phyloP scores from a whole-genome alignment of 2,113 vertebrate species.

The Sciurus niger region DNA sequence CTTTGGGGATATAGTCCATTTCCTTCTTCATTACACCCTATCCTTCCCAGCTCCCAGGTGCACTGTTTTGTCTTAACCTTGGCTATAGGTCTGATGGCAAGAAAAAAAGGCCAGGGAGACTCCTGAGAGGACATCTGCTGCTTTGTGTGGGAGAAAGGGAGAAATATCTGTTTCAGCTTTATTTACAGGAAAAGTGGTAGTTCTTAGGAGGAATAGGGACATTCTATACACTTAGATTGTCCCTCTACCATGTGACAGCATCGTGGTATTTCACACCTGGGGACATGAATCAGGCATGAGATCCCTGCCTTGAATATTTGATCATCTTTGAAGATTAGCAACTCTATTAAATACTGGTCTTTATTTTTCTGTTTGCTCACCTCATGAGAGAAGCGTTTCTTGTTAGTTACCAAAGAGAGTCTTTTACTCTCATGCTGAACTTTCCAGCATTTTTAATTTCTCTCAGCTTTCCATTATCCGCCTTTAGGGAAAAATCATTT shows the following conservation, averaged over 20 bases:
- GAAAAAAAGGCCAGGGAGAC: neutral
- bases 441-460: conserved; percentile 4
- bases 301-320: neutral
- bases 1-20: neutral
- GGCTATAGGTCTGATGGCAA: neutral
- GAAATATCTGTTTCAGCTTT: neutral
- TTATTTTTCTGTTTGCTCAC: neutral
- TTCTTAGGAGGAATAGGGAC: neutral
- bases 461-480: neutral
- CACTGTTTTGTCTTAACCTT: neutral
- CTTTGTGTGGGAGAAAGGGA: neutral
- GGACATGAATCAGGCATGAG: neutral
- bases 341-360: neutral
- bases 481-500: conserved; percentile 24
- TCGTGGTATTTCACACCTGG: neutral
- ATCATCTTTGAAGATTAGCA: conserved; percentile 13
- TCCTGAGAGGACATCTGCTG: neutral
- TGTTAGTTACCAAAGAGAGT: neutral
- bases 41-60: neutral
- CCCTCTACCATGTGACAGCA: neutral
- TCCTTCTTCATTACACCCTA: neutral
- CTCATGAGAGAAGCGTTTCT: neutral
- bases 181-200: neutral
- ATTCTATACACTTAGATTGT: neutral
- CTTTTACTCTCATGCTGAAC: neutral